phyloP scores from a whole-genome alignment of 2,797 vertebrate species.

The Acipenser oxyrinchus region DNA sequence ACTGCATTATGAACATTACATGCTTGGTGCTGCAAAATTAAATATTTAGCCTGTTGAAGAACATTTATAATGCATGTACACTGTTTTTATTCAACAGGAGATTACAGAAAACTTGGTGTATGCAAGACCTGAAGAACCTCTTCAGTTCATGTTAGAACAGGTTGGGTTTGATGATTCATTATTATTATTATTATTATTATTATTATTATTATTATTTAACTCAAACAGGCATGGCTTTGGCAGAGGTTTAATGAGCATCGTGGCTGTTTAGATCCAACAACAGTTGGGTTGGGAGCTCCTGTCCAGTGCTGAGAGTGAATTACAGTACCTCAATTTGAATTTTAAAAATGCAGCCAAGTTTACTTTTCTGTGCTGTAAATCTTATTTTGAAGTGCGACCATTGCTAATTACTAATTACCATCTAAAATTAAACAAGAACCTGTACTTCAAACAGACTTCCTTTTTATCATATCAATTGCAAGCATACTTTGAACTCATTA shows the following conservation, averaged over 20 bases:
- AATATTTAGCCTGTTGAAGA: not conserved
- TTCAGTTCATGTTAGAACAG: slow-evolving; percentile 64
- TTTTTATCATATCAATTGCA: slow-evolving; percentile 6
- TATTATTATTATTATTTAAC: not conserved
- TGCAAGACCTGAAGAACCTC: slow-evolving; percentile 62
- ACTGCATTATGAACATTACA: too few relatives aligned
- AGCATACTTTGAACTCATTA: slow-evolving; percentile 1
- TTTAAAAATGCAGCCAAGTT: not conserved
- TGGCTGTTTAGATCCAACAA: not conserved
- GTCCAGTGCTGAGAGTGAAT: not conserved
- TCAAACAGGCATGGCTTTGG: not conserved
- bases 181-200: not conserved
- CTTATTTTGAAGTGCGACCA: slow-evolving; percentile 9
- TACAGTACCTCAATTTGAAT: slow-evolving; percentile 3
- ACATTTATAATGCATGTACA: slow-evolving; percentile 1
- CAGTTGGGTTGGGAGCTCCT: not conserved
- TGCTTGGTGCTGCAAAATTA: too few relatives aligned
- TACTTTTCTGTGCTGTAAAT: slow-evolving; percentile 8
- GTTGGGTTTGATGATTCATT: slow-evolving; percentile 36
- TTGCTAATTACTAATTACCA: slow-evolving; percentile 8
- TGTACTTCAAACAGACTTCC: slow-evolving; percentile 10
- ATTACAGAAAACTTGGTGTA: slow-evolving; percentile 65
- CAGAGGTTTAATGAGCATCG: not conserved
- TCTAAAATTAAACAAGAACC: slow-evolving; percentile 10
- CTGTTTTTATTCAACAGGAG: slow-evolving; percentile 44